A percentile compares a stretch with the other conserved stretches of the same genome.
Evolutionary conservation across 2,113 vertebrate genomes (phyloP).

Genomic region (Petrocephalus zakoni): DNA sequence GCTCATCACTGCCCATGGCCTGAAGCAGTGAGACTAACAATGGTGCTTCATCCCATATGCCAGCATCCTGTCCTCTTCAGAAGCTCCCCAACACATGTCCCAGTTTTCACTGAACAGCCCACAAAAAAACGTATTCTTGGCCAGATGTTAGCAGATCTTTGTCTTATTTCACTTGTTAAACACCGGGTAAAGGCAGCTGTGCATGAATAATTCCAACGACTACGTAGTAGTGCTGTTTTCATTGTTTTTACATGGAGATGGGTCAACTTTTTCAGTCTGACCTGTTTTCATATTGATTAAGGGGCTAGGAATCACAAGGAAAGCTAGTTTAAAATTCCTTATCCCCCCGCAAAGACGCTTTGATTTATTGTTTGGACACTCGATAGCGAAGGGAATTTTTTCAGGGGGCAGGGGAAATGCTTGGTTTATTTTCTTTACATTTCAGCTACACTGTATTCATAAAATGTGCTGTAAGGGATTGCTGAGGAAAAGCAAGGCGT

Average conservation of each 20-base stretch:
- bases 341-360: not conserved
- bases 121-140: constrained; percentile 32
- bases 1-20: not conserved
- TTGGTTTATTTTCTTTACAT: not conserved
- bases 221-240: constrained; percentile 37
- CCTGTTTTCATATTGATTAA: not conserved
- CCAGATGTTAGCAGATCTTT: constrained; percentile 50
- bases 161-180: constrained; percentile 48
- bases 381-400: not conserved
- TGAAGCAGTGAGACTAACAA: constrained; percentile 25
- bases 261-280: not conserved
- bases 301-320: not conserved
- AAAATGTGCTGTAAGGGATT: not conserved
- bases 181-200: constrained; percentile 30
- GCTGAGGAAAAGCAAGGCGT: not conserved
- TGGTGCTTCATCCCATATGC: not conserved
- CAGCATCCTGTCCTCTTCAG: constrained; percentile 35
- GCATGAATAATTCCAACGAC: constrained; percentile 40
- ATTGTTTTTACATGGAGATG: constrained; percentile 33
- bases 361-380: not conserved
- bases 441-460: not conserved
- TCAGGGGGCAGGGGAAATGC: not conserved
- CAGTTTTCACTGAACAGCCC: constrained; percentile 35
- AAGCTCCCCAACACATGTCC: constrained; percentile 31
- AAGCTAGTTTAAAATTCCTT: not conserved